These are phyloP conservation scores for Argentina silus DNA, from an alignment of 2,797 vertebrate species.

Conservation along the genomic window DNA sequence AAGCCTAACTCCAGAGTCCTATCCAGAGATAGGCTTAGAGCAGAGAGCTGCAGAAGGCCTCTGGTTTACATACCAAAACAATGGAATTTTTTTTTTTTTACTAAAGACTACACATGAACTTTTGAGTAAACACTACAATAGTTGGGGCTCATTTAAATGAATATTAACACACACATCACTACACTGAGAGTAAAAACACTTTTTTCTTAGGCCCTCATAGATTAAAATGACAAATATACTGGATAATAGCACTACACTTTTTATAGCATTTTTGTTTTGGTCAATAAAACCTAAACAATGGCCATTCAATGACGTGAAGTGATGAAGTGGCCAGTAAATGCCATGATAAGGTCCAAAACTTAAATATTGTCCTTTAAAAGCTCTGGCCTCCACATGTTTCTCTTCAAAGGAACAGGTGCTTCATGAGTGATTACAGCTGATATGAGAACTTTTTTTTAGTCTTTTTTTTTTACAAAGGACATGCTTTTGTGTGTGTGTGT, in stretches of 20 bases:
- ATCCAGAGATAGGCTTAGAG: no score
- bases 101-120: background rate
- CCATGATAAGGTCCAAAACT: background rate
- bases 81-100: background rate
- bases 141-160: no score
- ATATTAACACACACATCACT: no score
- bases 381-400: background rate
- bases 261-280: no score
- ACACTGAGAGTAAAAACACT: no score
- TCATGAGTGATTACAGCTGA: background rate
- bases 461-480: no score
- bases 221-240: no score
- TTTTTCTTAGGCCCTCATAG: no score
- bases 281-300: no score
- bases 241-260: no score
- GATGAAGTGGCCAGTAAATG: background rate
- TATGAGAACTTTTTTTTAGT: background rate
- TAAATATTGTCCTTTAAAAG: background rate
- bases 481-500: slow-evolving; percentile 1
- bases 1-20: background rate
- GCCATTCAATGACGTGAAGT: background rate
- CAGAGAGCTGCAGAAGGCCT: no score
- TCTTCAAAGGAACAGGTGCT: background rate
- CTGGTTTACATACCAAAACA: no score
- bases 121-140: background rate